Evolutionary conservation across 2,888 invertebrate species (phyloP), one percentile per base, ranked within the genome.

Genomic region (Julus scanicus): DNA sequence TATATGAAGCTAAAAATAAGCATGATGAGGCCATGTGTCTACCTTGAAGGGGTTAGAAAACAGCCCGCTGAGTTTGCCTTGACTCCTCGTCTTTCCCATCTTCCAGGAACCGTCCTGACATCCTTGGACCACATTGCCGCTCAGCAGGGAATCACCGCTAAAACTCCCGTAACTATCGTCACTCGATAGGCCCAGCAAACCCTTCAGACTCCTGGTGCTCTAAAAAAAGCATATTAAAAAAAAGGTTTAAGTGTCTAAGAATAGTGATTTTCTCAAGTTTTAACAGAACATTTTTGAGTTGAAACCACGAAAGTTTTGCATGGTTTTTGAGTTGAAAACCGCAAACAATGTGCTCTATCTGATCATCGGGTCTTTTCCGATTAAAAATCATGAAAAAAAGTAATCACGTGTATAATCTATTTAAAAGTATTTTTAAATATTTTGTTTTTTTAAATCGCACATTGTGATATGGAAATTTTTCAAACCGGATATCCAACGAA

Each of bases 1-100:
- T 1, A 15, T 80, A 17, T 1, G 29, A 20, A 80, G 20, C 15
- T 80, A 80, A 80, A 29, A 80, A 80, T 37, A 80, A 29, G 20
- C 15, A 11, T 85, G 15, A 84, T n/a, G n/a, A 8, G n/a, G 39
- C 17, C 85, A 39, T 37, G n/a, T n/a, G 39, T n/a, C 48, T 15
- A 85, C 88, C 88, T 88, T 88, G 57, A 85, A 88, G 5, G 88
- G 85, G 48, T 84, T 88, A 13, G 88, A 88, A 85, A 88, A 88
- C 17, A 88, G 39, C n/a, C 88, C 84, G 39, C 88, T 84, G n/a
- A 88, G 85, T 85, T 85, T 84, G 15, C 88, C 88, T 44, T 88
- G 88, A 44, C 88, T 88, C 29, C 85, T 84, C 17, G 88, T 88
- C 49, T 88, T 88, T 20, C 88, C 88, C 83, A 88, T 85, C 37